Evolutionary conservation across 2,888 invertebrate species (phyloP), one percentile per base, ranked within the genome.

Genomic region (Mantis religiosa): DNA sequence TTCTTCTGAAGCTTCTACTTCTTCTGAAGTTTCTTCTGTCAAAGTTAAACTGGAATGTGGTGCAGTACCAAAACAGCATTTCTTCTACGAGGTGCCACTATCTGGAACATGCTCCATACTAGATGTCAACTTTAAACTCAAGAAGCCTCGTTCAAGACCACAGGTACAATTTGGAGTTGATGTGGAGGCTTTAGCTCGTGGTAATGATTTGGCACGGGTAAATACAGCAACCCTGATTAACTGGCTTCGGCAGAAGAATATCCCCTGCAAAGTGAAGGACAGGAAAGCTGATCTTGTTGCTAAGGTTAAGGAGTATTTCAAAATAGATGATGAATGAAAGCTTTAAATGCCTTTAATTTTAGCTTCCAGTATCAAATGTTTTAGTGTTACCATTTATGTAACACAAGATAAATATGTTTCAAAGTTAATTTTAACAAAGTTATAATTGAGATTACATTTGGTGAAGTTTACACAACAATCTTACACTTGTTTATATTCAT

Each of bases 271-370:
- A 54, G 90, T 90, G 27, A 90, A 90, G 34, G 90, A 90, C 71
- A 90, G 90, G 88, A 90, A 90, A 87, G 87, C 90, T 28, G 90
- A 90, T 28, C 89, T 90, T 82, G 88, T 90, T 7, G 47, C 87
- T 14, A 90, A 89, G 30, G 90, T 90, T 47, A 89, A 84, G 83
- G 81, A 84, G 14, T 88, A 87, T 20, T 25, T 71, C 54, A 71
- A 71, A 71, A 20, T 71, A 71, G 20, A 71, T 20, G 54, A 71
- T 3, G 1, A 71, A 20, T 71, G 20, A 20, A 54, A 6, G 25
- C n/a, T n/a, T n/a, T n/a, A n/a, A n/a, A n/a, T n/a, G n/a, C 15
- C 54, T 71, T 20, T 15, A 54, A 14, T 15, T 54, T 54, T 20
- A 20, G 6, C 54, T 20, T 71, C 20, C 54, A 71, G 25, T 71